Base-by-base conservation (phyloP, 2,888 invertebrate genomes). In the Drosophila buzzatii region DNA sequence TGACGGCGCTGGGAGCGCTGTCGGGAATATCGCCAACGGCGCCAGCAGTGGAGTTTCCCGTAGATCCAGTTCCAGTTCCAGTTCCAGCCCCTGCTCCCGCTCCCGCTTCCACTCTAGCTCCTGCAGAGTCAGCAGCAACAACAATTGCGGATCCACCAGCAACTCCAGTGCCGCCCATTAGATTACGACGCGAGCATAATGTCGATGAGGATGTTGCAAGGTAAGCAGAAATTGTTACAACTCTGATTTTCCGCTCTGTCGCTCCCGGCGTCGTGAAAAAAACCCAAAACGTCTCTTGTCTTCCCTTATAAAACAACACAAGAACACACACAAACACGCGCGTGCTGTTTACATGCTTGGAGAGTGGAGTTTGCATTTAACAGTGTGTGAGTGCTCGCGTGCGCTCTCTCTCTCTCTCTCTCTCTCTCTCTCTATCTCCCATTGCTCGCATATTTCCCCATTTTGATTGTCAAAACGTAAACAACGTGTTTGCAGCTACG, bases 121-220 rank as follows among this genome's bases (percentile, higher is more conserved):
- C 27, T 37, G 31, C 41, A 37, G 73, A 65, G n/a, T 23, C 57
- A 44, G 60, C 49, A 39, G 55, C 49, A 18, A 41, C 45, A 23
- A 4, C 20, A 45, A 42, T 44, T 23, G n/a, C 41, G 18, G 61
- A 33, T 16, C 20, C 51, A 57, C 64, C 82, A 5, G 14, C 51
- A 33, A 45, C 55, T 33, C 82, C 82, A 27, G 62, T 84, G 31
- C 90, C 86, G 9, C 85, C 83, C 18, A 59, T 81, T 23, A 56
- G 81, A 58, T 60, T 86, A 44, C 76, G 90, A 57, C 85, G 89
- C 42, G 85, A 90, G 14, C 62, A 75, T n/a, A 88, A 88, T 47
- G 70, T 89, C 61, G 85, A 86, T 52, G 86, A 86, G 71, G 86
- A 86, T 76, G 65, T 81, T 73, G 86, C 86, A 73, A 90, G 89